These are phyloP conservation scores for Caenorhabditis brenneri DNA, from an alignment of 1,140 invertebrate species.

Conservation along the genomic window DNA sequence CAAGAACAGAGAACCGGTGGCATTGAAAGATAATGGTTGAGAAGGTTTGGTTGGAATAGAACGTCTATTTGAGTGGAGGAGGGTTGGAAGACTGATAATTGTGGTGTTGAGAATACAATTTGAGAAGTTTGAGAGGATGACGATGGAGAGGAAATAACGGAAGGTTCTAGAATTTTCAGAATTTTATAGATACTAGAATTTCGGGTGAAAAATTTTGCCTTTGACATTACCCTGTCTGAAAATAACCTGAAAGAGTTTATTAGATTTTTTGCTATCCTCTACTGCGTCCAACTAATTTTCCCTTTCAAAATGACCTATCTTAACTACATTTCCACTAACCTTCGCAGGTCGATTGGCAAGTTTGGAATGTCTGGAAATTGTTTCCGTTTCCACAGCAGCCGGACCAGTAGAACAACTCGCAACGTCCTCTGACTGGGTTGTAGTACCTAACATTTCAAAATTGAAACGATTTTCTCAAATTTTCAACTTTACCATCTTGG, in stretches of 20 bases:
- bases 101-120: neutral
- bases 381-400: slow-evolving; percentile 68
- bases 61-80: slow-evolving; percentile 19
- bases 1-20: slow-evolving; percentile 49
- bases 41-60: neutral
- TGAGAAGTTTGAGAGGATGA: neutral
- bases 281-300: no score
- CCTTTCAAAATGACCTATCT: no score
- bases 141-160: neutral
- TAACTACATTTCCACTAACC: slow-evolving; percentile 54
- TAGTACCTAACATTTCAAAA: slow-evolving; percentile 55
- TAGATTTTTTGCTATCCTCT: no score
- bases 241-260: no score
- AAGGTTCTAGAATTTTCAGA: neutral
- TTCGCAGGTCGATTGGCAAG: slow-evolving; percentile 63
- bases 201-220: no score
- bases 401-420: slow-evolving; percentile 70
- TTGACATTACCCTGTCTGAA: no score
- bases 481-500: slow-evolving; percentile 61
- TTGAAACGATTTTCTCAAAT: neutral
- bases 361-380: slow-evolving; percentile 63
- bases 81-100: neutral
- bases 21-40: slow-evolving; percentile 21
- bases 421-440: slow-evolving; percentile 59
- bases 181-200: neutral